Percentiles rank a stretch among this genome's conserved stretches.
phyloP scores from a whole-genome alignment of 2,888 invertebrate genomes.

The Liposcelis brunnea region DNA sequence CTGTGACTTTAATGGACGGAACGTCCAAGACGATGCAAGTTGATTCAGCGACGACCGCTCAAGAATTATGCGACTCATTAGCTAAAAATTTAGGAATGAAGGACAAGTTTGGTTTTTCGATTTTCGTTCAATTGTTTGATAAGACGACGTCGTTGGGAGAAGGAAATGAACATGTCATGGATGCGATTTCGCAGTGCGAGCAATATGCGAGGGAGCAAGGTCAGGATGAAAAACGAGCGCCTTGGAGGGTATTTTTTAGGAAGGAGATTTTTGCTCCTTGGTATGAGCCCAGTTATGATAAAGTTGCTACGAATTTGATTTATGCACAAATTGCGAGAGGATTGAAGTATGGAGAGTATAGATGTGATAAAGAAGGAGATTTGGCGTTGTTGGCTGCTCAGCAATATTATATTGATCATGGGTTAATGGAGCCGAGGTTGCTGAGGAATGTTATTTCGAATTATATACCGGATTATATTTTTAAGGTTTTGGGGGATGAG shows the following conservation, averaged over 20 bases:
- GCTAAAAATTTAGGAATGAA: constrained; percentile 55
- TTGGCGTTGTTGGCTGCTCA: constrained; percentile 77
- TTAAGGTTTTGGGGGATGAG: constrained; percentile 37
- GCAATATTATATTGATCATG: constrained; percentile 75
- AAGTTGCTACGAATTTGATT: constrained; percentile 70
- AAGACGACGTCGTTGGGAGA: constrained; percentile 36
- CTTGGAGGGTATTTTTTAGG: constrained; percentile 74
- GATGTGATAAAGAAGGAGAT: constrained; percentile 67
- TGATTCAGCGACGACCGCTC: constrained; percentile 81
- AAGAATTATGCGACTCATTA: constrained; percentile 69
- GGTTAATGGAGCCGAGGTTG: constrained; percentile 47
- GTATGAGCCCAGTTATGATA: constrained; percentile 73
- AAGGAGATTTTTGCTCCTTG: constrained; percentile 86
- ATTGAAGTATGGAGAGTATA: constrained; percentile 81
- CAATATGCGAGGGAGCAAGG: constrained; percentile 87
- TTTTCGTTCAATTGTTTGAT: constrained; percentile 79
- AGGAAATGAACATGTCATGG: constrained; percentile 68
- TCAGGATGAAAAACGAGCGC: constrained; percentile 62
- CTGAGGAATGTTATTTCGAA: constrained; percentile 53
- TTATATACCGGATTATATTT: constrained; percentile 64
- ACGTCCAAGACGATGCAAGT: constrained; percentile 50
- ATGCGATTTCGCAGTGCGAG: constrained; percentile 90
- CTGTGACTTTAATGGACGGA: constrained; percentile 80
- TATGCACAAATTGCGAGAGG: constrained; percentile 71
- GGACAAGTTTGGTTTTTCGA: constrained; percentile 80